Evolutionary conservation across 2,888 invertebrate species (phyloP), one percentile per base, ranked within the genome.

Genomic region (Orthosia cruda): DNA sequence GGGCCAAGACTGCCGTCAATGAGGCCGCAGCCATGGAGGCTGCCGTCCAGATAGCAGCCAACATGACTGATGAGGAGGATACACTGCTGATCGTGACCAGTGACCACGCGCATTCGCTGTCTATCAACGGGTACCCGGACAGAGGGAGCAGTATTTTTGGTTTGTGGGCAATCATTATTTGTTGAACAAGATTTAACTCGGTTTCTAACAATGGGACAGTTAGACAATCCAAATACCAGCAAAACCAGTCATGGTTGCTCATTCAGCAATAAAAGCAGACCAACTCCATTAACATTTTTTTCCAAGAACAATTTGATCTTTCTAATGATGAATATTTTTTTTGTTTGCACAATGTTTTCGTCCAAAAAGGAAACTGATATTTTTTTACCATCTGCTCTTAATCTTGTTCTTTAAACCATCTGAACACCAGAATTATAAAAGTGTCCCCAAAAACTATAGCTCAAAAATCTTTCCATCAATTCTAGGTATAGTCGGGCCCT

Each of bases 1-100:
- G 97, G 77, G 98, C 98, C 0, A 97, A 97, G 80, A 97, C 97
- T 67, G 99, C 99, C 0, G 95, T 99, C 15, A 97, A 97, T 71
- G 99, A 99, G 92, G 97, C 98, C 0, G 95, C 98, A 0, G 98
- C 98, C 1, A 97, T 99, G 86, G 98, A 98, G 70, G 97, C 97
- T 1, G 99, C 99, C 0, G 97, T 99, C 0, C 95, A 97, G 65
- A 95, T 96, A 7, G 98, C 98, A 0, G 82, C 98, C 32, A 89
- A 96, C 16, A 95, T 98, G 93, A 97, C 97, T 1, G 92, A 97
- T 50, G 91, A 97, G 3, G 95, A 97, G 15, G 97, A 98, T 77
- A 99, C 99, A 0, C 96, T 99, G 20, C 95, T 99, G 1, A 97
- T 99, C 59, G 99, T 99, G 3, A 98, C 99, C 1, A 98, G 98